phyloP scores from a whole-genome alignment of 2,113 vertebrate species.

The Arvicanthis niloticus region DNA sequence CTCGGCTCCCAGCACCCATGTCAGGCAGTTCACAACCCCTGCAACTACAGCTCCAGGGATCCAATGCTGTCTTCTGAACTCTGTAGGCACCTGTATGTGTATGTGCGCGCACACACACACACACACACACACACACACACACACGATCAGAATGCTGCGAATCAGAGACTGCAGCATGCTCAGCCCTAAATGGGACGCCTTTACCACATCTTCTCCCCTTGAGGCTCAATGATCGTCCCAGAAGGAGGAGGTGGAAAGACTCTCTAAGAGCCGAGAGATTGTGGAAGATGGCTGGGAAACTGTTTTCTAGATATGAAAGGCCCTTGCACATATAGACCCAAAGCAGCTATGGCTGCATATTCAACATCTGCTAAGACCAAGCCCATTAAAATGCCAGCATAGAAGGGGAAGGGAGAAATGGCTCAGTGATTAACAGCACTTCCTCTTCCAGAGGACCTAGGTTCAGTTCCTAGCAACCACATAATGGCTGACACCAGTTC shows the following conservation, averaged over 20 bases:
- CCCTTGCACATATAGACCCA: neutral
- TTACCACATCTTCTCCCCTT: neutral
- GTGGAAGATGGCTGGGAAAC: neutral
- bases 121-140: neutral
- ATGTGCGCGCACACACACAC: neutral
- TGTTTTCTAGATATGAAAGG: neutral
- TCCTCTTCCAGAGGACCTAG: neutral
- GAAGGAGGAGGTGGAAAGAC: neutral
- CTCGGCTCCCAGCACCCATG: neutral
- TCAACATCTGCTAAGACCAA: neutral
- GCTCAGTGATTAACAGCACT: neutral
- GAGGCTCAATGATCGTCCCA: neutral
- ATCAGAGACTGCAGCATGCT: neutral
- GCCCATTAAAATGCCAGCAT: neutral
- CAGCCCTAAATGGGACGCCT: neutral
- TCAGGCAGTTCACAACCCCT: neutral
- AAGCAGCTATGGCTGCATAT: neutral
- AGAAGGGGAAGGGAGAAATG: too few relatives aligned
- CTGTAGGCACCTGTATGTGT: neutral
- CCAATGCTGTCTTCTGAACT: neutral
- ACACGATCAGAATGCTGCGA: neutral
- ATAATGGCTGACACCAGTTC: neutral
- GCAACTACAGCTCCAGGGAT: neutral
- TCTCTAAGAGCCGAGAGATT: neutral
- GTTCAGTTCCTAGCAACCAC: neutral